Conservation (phyloP, 2,797 vertebrate species). For the Tangara arthus region DNA sequence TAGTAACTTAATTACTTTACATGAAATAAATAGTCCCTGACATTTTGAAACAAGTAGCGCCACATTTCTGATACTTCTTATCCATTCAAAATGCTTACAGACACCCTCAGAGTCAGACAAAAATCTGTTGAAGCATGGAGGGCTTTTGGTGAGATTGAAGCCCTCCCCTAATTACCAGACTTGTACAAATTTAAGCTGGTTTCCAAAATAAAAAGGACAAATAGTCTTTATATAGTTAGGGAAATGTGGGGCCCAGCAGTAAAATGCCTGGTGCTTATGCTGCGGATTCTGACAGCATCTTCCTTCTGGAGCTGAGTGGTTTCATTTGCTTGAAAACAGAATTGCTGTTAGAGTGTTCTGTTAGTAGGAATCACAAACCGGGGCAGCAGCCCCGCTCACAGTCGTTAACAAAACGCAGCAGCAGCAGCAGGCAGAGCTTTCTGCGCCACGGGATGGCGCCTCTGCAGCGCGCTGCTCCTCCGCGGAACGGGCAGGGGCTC, state of each 20-base stretch:
- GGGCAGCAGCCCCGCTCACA: background rate
- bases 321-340: background rate
- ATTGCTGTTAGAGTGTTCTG: rapidly evolving
- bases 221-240: background rate
- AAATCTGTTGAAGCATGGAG: background rate
- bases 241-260: background rate
- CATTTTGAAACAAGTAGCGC: background rate
- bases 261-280: background rate
- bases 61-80: background rate
- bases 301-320: background rate
- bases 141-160: background rate
- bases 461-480: background rate
- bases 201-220: background rate
- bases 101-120: background rate
- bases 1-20: background rate
- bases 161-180: background rate
- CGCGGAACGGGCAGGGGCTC: rapidly evolving
- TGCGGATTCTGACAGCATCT: background rate
- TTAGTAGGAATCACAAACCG: rapidly evolving
- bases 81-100: background rate
- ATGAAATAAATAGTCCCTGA: background rate
- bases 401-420: rapidly evolving
- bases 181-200: background rate
- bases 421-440: no score
- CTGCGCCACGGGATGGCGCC: conserved; percentile 6